Evolutionary conservation across 2,797 vertebrate species (phyloP), one percentile per base, ranked within the genome.

Genomic region (Danio jaintianensis): DNA sequence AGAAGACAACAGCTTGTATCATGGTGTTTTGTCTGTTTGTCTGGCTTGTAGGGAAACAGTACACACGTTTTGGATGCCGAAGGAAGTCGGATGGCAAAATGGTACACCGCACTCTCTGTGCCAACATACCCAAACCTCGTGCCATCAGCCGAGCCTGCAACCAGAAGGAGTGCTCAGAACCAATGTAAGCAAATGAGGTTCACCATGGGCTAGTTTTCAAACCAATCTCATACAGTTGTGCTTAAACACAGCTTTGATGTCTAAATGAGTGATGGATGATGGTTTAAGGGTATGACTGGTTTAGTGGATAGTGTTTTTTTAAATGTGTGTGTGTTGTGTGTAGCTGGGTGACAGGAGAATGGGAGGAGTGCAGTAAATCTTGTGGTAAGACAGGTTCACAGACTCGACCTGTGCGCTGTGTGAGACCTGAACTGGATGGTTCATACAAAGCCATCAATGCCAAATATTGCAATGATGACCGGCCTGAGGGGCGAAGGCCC

Each of bases 1-100:
- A 45, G 29, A 64, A 58, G 11, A 80, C 42, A 66, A 69, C 43
- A 67, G 45, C 56, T 72, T 58, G 68, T 40, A 18, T 78, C 43
- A 12, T 62, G 50, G 69, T 29, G 2, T 63, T 64, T 52, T 64
- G 18, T 77, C 42, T 81, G 18, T 80, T 78, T 75, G 22, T 42
- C 36, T 80, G 52, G 52, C 48, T 66, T 66, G 10, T 81, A 99
- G 98, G 98, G 75, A 94, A 93, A 88, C 98, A 99, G 78, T 96
- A 98, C 89, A 99, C 98, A 0, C 94, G 96, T 79, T 99, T 99
- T 1, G 97, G 97, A 86, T 99, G 98, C 91, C 93, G 98, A 75
- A 94, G 96, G 88, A 98, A 95, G 89, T 90, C 93, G 0, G 96
- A 99, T 69, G 92, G 95, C 86, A 97, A 96, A 90, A 98, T 99